phyloP scores from a whole-genome alignment of 1,140 invertebrate genomes.

The Palaemon carinicauda region DNA sequence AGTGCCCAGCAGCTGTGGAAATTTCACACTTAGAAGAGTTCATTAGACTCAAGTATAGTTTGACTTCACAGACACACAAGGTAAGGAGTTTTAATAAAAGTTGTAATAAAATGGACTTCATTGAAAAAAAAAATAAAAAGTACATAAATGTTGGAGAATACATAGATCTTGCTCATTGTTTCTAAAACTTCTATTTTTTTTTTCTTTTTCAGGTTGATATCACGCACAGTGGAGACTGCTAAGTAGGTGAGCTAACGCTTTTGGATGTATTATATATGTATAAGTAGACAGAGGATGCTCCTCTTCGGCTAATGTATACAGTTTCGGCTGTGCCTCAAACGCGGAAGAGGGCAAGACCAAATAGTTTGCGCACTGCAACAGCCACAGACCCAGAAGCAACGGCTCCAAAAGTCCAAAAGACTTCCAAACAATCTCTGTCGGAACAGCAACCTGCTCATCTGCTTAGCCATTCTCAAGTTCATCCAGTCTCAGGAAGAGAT shows the following conservation, averaged over 20 bases:
- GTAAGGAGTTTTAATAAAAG: conserved; percentile 58
- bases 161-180: neutral
- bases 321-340: conserved; percentile 47
- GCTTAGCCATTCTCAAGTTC: no score
- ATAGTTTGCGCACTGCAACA: neutral
- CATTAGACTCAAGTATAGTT: conserved; percentile 65
- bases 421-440: no score
- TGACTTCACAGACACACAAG: conserved; percentile 58
- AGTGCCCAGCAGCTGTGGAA: conserved; percentile 67
- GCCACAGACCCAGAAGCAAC: conserved; percentile 3
- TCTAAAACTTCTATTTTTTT: no score
- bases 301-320: conserved; percentile 54
- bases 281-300: conserved; percentile 82
- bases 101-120: no score
- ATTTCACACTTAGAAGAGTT: conserved; percentile 68
- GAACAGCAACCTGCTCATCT: no score
- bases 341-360: conserved; percentile 37
- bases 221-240: conserved; percentile 81
- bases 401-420: neutral
- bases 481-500: no score
- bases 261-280: conserved; percentile 97
- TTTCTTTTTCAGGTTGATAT: conserved; percentile 72
- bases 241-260: conserved; percentile 87
- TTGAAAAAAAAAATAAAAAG: no score
- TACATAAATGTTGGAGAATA: no score